Conservation (phyloP, 1,140 invertebrate species). For the Pseudomyrmex gracilis region DNA sequence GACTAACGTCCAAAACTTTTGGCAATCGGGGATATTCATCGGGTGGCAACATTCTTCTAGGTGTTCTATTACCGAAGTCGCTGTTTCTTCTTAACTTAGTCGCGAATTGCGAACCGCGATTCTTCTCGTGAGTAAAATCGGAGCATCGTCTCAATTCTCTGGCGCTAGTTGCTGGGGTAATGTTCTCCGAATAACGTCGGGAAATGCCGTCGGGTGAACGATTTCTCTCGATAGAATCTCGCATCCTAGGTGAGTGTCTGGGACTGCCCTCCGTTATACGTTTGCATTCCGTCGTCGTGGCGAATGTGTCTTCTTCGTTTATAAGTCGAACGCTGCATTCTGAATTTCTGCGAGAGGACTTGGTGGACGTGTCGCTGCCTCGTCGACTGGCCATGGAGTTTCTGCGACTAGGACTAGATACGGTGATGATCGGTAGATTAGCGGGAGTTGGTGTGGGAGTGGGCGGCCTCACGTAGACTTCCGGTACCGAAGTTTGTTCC, state of each 20-base stretch:
- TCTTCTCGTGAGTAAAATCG: slow-evolving; percentile 82
- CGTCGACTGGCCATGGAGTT: slow-evolving; percentile 81
- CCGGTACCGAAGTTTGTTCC: slow-evolving; percentile 77
- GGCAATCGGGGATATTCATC: slow-evolving; percentile 75
- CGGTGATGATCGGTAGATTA: slow-evolving; percentile 81
- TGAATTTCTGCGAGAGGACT: slow-evolving; percentile 78
- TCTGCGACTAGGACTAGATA: slow-evolving; percentile 81
- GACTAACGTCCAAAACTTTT: slow-evolving; percentile 79
- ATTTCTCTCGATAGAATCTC: slow-evolving; percentile 53
- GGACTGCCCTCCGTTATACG: slow-evolving; percentile 65
- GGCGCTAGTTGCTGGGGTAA: slow-evolving; percentile 74
- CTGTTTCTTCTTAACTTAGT: slow-evolving; percentile 81
- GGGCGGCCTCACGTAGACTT: slow-evolving; percentile 82
- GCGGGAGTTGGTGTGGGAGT: slow-evolving; percentile 81
- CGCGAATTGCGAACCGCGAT: slow-evolving; percentile 81
- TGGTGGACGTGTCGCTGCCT: slow-evolving; percentile 78
- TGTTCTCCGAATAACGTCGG: slow-evolving; percentile 80
- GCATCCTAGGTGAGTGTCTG: slow-evolving; percentile 50
- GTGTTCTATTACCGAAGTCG: slow-evolving; percentile 81
- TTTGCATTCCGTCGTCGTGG: slow-evolving; percentile 47
- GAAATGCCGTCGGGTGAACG: slow-evolving; percentile 68
- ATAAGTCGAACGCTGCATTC: slow-evolving; percentile 80
- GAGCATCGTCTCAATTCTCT: slow-evolving; percentile 80
- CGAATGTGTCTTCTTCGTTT: slow-evolving; percentile 61
- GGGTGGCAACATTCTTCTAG: slow-evolving; percentile 73